Percentiles rank a stretch among this genome's conserved stretches.
Evolutionary conservation across 2,797 vertebrate species (phyloP).

Genomic region (Oreochromis mossambicus): DNA sequence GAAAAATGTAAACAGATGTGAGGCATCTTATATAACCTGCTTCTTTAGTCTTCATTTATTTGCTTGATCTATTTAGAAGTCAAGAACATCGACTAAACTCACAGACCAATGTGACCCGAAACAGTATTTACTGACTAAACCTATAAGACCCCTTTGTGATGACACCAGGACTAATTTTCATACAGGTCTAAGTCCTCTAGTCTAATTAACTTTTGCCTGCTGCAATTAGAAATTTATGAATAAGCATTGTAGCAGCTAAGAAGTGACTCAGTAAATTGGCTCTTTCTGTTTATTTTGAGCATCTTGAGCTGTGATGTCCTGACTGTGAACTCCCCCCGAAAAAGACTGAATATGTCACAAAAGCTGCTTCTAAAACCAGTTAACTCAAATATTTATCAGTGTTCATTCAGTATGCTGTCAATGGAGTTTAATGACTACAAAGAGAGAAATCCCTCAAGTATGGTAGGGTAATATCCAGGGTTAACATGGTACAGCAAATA

Average conservation of each 20-base stretch:
- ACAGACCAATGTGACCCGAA: background rate
- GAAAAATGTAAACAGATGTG: conserved; percentile 7
- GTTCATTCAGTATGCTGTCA: background rate
- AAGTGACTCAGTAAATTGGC: background rate
- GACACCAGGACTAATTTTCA: background rate
- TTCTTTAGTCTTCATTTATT: conserved; percentile 14
- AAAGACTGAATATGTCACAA: background rate
- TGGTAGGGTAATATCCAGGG: background rate
- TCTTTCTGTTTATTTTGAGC: conserved; percentile 6
- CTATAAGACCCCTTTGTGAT: conserved; percentile 5
- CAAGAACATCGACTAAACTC: conserved; percentile 1
- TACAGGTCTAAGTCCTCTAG: background rate
- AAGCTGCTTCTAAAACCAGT: background rate
- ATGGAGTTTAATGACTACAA: background rate
- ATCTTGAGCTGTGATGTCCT: background rate
- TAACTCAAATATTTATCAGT: background rate
- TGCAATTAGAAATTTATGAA: conserved; percentile 27
- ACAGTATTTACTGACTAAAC: conserved; percentile 19
- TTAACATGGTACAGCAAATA: background rate
- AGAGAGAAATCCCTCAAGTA: background rate
- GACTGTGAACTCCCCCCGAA: background rate
- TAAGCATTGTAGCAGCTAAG: background rate
- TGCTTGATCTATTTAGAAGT: conserved; percentile 10
- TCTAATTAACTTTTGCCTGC: conserved; percentile 7
- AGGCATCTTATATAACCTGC: conserved; percentile 13